Conservation (phyloP, 92 coral and sea anemone species). For the Ricordea florida region DNA sequence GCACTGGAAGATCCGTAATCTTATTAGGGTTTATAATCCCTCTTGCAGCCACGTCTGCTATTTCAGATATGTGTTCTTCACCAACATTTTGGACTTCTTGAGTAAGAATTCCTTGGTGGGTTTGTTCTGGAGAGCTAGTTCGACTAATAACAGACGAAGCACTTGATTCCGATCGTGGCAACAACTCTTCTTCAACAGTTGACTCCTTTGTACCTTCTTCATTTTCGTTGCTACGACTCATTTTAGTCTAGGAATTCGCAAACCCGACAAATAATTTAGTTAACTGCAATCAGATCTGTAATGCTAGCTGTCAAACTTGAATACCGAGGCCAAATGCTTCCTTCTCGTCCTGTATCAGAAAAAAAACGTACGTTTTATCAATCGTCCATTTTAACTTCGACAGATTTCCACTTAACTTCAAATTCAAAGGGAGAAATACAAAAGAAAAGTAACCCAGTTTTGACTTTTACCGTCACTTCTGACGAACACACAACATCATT, state of each 20-base stretch:
- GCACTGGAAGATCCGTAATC: conserved; percentile 1
- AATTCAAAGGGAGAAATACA: too few relatives aligned
- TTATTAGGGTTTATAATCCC: conserved; percentile 24
- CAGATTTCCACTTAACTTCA: too few relatives aligned
- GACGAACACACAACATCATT: background rate
- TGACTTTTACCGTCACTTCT: too few relatives aligned
- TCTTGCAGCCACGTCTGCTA: conserved; percentile 60
- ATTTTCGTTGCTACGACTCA: conserved; percentile 1
- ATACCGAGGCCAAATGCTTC: too few relatives aligned
- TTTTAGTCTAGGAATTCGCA: background rate
- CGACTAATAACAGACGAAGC: conserved; percentile 45
- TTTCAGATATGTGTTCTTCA: conserved; percentile 37
- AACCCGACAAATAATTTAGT: too few relatives aligned
- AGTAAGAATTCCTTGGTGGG: background rate
- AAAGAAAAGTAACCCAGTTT: too few relatives aligned
- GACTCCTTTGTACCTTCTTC: background rate
- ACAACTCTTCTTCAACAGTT: background rate
- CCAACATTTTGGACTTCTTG: background rate
- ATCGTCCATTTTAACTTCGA: too few relatives aligned
- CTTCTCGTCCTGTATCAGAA: too few relatives aligned
- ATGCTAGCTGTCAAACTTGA: too few relatives aligned
- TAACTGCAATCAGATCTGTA: too few relatives aligned
- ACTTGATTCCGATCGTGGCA: conserved; percentile 40
- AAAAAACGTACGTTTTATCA: too few relatives aligned
- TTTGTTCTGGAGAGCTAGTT: conserved; percentile 46